A percentile compares a stretch with the other conserved stretches of the same genome.
Evolutionary conservation across 2,888 invertebrate species (phyloP).

Genomic region (Agrochola lychnidis): DNA sequence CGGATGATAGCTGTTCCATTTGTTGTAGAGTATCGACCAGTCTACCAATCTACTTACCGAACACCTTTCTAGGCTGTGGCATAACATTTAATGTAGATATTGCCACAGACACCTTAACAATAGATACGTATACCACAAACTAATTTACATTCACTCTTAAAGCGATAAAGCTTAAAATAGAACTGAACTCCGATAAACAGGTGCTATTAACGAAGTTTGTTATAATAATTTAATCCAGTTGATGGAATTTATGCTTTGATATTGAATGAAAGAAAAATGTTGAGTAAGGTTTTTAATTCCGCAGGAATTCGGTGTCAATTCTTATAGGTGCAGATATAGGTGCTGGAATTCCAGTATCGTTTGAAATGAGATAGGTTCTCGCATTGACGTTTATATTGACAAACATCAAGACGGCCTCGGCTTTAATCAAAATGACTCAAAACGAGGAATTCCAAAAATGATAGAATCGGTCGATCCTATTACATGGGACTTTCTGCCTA

Average conservation of each 20-base stretch:
- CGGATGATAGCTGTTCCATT: conserved; percentile 22
- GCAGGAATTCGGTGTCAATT: conserved; percentile 10
- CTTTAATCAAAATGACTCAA: background rate
- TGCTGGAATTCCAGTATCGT: conserved; percentile 4
- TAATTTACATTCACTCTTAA: conserved; percentile 35
- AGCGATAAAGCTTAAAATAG: conserved; percentile 45
- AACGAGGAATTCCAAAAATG: background rate
- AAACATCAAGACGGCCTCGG: conserved; percentile 6
- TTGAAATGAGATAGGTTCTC: conserved; percentile 4
- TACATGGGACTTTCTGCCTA: no score
- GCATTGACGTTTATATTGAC: conserved; percentile 1
- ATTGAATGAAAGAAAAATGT: conserved; percentile 3
- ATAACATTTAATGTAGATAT: conserved; percentile 14
- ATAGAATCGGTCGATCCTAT: background rate
- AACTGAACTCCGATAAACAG: conserved; percentile 27
- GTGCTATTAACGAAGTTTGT: conserved; percentile 26
- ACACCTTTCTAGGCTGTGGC: conserved; percentile 21
- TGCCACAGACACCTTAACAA: conserved; percentile 7
- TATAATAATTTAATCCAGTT: conserved; percentile 30
- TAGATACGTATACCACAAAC: conserved; percentile 8
- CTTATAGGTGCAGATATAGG: no score
- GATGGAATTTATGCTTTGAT: conserved; percentile 18
- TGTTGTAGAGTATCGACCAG: conserved; percentile 41
- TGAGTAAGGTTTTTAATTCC: conserved; percentile 1
- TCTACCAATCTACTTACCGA: conserved; percentile 12